These are phyloP conservation scores for Hydriomena furcata DNA, from an alignment of 2,888 invertebrate species.

Conservation along the genomic window DNA sequence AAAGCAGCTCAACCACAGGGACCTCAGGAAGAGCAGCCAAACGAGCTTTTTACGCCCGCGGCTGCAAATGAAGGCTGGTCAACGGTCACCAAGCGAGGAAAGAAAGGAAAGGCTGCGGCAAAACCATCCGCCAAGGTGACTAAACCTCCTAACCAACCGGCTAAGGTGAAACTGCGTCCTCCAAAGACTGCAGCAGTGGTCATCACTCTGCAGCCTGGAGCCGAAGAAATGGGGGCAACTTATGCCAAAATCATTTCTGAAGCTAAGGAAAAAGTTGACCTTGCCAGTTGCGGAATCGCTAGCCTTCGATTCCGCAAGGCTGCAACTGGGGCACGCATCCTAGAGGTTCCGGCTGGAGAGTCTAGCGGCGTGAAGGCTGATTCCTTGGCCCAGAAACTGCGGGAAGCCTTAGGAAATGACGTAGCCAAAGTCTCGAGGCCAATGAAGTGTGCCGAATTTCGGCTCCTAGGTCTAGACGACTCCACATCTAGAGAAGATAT, in stretches of 20 bases:
- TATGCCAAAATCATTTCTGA: constrained; percentile 60
- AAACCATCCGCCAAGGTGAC: too few relatives aligned
- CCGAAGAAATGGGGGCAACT: constrained; percentile 39
- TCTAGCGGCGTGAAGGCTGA: constrained; percentile 3
- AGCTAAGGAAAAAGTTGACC: background rate
- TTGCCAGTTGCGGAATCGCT: background rate
- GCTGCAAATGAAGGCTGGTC: too few relatives aligned
- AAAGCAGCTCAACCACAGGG: too few relatives aligned
- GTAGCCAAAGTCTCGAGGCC: constrained; percentile 4
- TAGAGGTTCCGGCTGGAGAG: constrained; percentile 1
- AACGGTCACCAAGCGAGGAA: too few relatives aligned
- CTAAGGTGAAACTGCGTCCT: too few relatives aligned
- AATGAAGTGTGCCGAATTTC: background rate
- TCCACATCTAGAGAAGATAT: background rate
- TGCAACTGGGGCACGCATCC: constrained; percentile 6
- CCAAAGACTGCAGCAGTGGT: constrained; percentile 66
- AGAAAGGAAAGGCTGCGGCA: too few relatives aligned
- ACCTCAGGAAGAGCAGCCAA: too few relatives aligned
- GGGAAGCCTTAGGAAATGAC: background rate
- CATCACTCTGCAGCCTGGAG: constrained; percentile 77
- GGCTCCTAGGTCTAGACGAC: constrained; percentile 13
- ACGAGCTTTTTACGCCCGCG: too few relatives aligned
- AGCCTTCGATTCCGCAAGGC: background rate
- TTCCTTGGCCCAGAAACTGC: background rate
- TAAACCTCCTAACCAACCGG: too few relatives aligned